Evolutionary conservation across 2,113 vertebrate genomes (phyloP).

Genomic region (Pycnonotus jocosus): DNA sequence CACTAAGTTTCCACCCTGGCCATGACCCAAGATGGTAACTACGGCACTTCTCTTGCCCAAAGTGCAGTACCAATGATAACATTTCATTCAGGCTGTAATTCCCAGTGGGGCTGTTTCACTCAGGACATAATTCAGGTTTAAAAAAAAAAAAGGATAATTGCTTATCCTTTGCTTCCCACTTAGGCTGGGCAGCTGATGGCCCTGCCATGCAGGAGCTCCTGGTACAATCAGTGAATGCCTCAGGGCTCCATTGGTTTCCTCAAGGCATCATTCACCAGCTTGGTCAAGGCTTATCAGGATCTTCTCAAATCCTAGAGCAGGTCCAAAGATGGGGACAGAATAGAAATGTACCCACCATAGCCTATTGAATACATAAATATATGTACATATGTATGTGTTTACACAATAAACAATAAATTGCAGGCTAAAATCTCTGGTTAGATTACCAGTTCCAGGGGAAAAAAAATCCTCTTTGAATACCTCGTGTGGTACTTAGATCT

Average conservation of each 20-base stretch:
- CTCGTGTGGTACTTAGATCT: neutral
- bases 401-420: neutral
- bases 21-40: neutral
- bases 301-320: neutral
- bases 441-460: neutral
- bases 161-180: neutral
- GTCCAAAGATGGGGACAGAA: neutral
- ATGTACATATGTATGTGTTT: neutral
- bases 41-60: neutral
- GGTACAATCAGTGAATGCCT: neutral
- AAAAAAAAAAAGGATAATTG: neutral
- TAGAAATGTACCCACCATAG: no score
- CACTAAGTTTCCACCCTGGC: neutral
- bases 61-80: no score
- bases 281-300: neutral
- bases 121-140: rapidly evolving
- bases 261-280: neutral
- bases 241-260: neutral
- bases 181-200: neutral
- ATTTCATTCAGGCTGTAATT: neutral
- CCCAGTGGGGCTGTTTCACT: neutral
- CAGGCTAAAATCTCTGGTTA: neutral
- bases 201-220: neutral
- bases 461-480: neutral
- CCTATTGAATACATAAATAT: neutral